Conservation (phyloP, 37 sponge, comb jelly and placozoan species). For the Agelas oroides region DNA sequence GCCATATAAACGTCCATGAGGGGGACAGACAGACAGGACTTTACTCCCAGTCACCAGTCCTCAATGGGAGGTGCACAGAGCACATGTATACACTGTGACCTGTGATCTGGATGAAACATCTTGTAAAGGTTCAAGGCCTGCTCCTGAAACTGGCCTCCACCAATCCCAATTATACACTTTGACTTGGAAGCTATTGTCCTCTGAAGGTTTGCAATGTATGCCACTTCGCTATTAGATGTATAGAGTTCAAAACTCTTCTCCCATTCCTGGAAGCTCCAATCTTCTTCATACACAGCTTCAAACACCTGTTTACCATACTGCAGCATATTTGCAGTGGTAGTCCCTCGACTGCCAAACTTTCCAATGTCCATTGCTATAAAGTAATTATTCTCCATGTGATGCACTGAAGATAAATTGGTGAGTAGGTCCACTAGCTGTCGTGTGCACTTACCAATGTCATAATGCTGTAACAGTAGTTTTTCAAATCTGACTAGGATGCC, state of each 20-base stretch:
- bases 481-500: constrained; percentile 18
- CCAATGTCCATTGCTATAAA: constrained; percentile 54
- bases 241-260: constrained; percentile 6
- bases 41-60: too few species aligned
- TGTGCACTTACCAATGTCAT: too few species aligned
- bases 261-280: constrained; percentile 24
- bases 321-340: not conserved
- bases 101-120: constrained; percentile 21
- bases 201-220: constrained; percentile 53
- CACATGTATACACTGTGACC: not conserved
- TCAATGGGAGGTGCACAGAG: constrained; percentile 1
- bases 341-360: constrained; percentile 40
- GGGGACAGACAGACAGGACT: too few species aligned
- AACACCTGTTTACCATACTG: constrained; percentile 16
- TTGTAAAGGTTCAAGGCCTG: constrained; percentile 36
- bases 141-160: constrained; percentile 42
- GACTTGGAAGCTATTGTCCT: constrained; percentile 19
- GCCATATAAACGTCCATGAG: too few species aligned
- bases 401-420: too few species aligned
- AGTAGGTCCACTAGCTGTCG: too few species aligned
- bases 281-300: not conserved
- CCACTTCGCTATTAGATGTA: constrained; percentile 1
- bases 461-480: too few species aligned
- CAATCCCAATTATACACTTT: constrained; percentile 28
- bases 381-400: too few species aligned